Conservation (phyloP, 2,113 vertebrate genomes). For the Callithrix jacchus region DNA sequence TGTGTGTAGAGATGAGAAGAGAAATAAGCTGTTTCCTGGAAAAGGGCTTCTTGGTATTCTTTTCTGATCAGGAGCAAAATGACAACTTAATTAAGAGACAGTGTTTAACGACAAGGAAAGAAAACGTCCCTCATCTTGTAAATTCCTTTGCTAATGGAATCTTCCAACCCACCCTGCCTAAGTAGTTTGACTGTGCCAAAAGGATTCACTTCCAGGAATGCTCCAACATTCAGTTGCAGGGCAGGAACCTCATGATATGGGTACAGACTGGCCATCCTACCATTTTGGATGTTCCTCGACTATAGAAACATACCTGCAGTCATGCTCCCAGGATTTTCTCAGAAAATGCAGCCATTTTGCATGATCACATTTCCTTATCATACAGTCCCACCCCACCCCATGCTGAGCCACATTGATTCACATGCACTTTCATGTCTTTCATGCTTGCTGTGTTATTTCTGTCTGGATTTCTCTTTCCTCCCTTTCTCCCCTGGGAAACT, state of each 20-base stretch:
- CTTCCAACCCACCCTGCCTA: slow-evolving; percentile 15
- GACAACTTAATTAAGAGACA: slow-evolving; percentile 59
- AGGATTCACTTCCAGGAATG: neutral
- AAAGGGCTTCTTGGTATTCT: slow-evolving; percentile 51
- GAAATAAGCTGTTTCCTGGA: slow-evolving; percentile 62
- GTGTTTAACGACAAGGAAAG: slow-evolving; percentile 52
- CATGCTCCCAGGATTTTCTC: no score
- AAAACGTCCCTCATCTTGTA: slow-evolving; percentile 2
- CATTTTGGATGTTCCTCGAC: neutral
- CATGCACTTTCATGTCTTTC: neutral
- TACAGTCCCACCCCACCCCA: neutral
- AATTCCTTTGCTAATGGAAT: slow-evolving; percentile 23
- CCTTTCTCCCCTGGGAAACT: neutral
- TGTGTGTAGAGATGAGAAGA: neutral
- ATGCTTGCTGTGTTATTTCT: neutral
- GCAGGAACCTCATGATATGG: neutral
- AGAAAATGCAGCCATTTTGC: neutral
- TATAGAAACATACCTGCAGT: neutral
- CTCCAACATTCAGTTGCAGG: neutral
- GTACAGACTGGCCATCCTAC: neutral
- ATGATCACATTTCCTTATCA: neutral
- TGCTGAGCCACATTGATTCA: neutral
- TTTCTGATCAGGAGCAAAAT: slow-evolving; percentile 6
- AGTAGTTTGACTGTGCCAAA: neutral
- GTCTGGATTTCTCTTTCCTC: neutral